phyloP scores from a whole-genome alignment of 2,113 vertebrate genomes.

The Labeo catla region DNA sequence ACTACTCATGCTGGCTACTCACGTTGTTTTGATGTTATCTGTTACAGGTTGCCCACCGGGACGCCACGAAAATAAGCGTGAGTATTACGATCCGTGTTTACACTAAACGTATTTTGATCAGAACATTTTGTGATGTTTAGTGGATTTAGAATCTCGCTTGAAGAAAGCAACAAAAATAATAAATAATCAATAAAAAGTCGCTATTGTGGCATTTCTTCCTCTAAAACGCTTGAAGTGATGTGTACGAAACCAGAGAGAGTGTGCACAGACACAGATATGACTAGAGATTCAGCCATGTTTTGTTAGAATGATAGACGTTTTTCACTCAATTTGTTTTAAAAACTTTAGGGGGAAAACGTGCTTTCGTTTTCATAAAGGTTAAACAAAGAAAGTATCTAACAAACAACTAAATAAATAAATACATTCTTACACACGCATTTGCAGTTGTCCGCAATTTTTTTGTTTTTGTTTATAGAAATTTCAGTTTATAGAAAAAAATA shows the following conservation, averaged over 20 bases:
- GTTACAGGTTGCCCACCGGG: slow-evolving; percentile 82
- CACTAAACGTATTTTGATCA: not conserved
- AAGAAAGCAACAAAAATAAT: not conserved
- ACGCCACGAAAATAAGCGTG: slow-evolving; percentile 96
- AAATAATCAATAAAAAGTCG: not conserved
- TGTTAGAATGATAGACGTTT: not conserved
- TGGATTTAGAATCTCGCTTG: not conserved
- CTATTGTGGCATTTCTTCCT: not conserved
- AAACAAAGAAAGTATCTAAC: not conserved
- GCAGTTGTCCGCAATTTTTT: not conserved
- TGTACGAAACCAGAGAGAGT: not conserved
- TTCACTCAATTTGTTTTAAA: not conserved
- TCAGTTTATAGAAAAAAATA: not conserved
- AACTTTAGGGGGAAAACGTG: not conserved
- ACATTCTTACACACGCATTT: not conserved
- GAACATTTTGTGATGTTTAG: not conserved
- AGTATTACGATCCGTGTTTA: slow-evolving; percentile 68
- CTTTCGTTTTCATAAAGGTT: not conserved
- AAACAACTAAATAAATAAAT: too few species aligned
- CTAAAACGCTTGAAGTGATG: not conserved
- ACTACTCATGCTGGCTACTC: not conserved
- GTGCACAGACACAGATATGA: not conserved
- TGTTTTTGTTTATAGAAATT: not conserved
- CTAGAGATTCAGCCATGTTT: too few species aligned
- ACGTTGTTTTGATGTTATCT: slow-evolving; percentile 58